Evolutionary conservation across 2,113 vertebrate genomes (phyloP).

Genomic region (Lipophrys pholis): DNA sequence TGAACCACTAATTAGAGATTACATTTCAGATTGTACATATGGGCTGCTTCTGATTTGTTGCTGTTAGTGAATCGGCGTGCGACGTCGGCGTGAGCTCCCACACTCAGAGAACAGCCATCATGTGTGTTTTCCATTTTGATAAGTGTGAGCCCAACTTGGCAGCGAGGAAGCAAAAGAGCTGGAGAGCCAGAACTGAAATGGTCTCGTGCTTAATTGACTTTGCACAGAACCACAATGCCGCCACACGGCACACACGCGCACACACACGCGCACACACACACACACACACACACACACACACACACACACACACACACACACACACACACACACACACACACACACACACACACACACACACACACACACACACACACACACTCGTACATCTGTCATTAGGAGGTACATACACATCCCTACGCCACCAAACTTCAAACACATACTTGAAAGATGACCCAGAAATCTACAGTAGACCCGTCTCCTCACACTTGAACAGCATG

Average conservation of each 20-base stretch:
- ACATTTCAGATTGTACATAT: constrained; percentile 35
- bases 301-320: constrained; percentile 38
- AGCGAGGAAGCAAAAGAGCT: not conserved
- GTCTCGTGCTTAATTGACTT: constrained; percentile 9
- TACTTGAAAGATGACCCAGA: constrained; percentile 61
- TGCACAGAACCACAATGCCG: too few species aligned
- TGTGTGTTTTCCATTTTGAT: not conserved
- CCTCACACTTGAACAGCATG: constrained; percentile 15
- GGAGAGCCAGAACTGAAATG: not conserved
- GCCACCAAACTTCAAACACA: constrained; percentile 58
- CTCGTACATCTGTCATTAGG: constrained; percentile 14
- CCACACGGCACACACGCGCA: too few species aligned
- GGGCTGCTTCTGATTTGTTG: constrained; percentile 11
- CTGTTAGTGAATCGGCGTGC: constrained; percentile 18
- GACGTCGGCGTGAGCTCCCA: constrained; percentile 33
- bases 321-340: constrained; percentile 38
- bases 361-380: constrained; percentile 38
- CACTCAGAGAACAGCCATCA: constrained; percentile 12
- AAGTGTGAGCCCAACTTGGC: constrained; percentile 14
- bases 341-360: constrained; percentile 38
- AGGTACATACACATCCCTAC: not conserved
- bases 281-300: constrained; percentile 39
- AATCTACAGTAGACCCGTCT: constrained; percentile 41
- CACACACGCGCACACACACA: too few species aligned
- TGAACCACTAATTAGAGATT: constrained; percentile 46